Conservation (phyloP, 2,888 invertebrate genomes). For the Hirtodrosophila histrioides region DNA sequence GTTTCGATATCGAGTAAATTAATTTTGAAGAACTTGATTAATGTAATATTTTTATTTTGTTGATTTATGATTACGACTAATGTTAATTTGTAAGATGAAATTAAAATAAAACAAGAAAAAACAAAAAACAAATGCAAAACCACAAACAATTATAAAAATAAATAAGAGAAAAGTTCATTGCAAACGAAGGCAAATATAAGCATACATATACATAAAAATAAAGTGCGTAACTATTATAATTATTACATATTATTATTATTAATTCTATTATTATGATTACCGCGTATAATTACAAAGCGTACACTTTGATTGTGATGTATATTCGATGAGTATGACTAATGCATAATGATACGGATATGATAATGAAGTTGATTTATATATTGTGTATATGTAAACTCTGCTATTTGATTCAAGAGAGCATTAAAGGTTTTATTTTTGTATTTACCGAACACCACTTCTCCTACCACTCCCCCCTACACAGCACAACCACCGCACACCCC, state of each 20-base stretch:
- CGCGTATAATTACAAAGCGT: conserved; percentile 71
- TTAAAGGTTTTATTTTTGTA: conserved; percentile 57
- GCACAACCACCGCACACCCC: conserved; percentile 24
- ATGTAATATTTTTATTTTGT: conserved; percentile 73
- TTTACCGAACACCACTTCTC: conserved; percentile 23
- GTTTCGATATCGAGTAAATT: conserved; percentile 67
- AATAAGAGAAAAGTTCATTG: conserved; percentile 41
- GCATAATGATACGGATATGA: conserved; percentile 75
- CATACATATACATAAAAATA: conserved; percentile 34
- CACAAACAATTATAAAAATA: conserved; percentile 21
- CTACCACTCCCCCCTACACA: conserved; percentile 1
- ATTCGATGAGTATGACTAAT: conserved; percentile 77
- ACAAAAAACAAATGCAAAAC: conserved; percentile 21
- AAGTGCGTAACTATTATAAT: conserved; percentile 58
- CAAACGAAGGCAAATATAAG: conserved; percentile 44
- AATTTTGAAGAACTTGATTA: conserved; percentile 65
- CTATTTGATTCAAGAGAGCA: conserved; percentile 45
- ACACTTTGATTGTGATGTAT: conserved; percentile 80
- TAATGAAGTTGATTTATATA: conserved; percentile 78
- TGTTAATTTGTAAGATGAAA: conserved; percentile 62
- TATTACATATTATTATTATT: conserved; percentile 54
- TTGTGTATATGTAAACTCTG: conserved; percentile 63
- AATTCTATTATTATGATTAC: conserved; percentile 66
- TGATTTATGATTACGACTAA: conserved; percentile 74
- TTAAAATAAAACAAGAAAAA: conserved; percentile 30